phyloP scores from a whole-genome alignment of 2,888 invertebrate species.

The Ophioninae sp. region DNA sequence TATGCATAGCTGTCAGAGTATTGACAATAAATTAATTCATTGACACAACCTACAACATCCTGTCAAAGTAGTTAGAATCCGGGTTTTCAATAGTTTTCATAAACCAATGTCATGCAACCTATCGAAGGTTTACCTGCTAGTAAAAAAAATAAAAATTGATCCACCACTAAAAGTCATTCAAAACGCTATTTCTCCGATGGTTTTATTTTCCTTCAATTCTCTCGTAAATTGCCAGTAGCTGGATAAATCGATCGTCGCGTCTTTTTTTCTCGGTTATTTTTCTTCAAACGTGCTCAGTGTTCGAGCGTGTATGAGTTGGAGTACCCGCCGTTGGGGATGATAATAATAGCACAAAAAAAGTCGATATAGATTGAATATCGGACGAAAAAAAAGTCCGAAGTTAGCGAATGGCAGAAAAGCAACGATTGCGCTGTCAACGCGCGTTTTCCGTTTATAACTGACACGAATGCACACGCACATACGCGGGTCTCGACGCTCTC shows the following conservation, averaged over 20 bases:
- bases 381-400: slow-evolving; percentile 16
- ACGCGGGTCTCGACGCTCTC: not conserved
- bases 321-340: not conserved
- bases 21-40: too few relatives aligned
- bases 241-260: not conserved
- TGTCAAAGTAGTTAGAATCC: too few relatives aligned
- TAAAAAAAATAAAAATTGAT: too few relatives aligned
- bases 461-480: slow-evolving; percentile 1
- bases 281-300: slow-evolving; percentile 20
- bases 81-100: too few relatives aligned
- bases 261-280: not conserved
- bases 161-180: not conserved
- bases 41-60: too few relatives aligned
- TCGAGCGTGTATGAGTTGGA: not conserved
- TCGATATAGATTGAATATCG: slow-evolving; percentile 29
- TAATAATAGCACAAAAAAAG: slow-evolving; percentile 6
- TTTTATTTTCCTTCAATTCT: slow-evolving; percentile 3
- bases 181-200: not conserved
- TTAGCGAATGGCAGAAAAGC: slow-evolving; percentile 56
- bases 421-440: slow-evolving; percentile 51
- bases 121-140: too few relatives aligned
- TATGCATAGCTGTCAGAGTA: too few relatives aligned
- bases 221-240: not conserved
- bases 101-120: too few relatives aligned
- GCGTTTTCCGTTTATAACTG: slow-evolving; percentile 28